Evolutionary conservation across 2,797 vertebrate genomes (phyloP).

Genomic region (Synaphobranchus kaupii): DNA sequence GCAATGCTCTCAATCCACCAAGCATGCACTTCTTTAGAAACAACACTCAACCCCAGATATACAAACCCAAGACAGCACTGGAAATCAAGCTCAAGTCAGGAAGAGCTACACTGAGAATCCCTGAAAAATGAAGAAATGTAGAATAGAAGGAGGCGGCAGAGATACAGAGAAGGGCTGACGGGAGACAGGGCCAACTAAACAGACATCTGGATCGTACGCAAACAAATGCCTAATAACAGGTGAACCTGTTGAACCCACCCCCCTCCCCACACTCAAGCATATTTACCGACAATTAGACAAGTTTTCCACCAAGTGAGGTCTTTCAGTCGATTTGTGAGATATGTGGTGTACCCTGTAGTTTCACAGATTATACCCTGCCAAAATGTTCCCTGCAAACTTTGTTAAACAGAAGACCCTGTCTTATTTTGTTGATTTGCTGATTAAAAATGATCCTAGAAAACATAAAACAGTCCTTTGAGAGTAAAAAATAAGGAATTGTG

Average conservation of each 20-base stretch:
- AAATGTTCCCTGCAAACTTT: neutral
- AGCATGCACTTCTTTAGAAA: neutral
- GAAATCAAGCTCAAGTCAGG: neutral
- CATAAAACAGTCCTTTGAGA: neutral
- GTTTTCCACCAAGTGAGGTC: neutral
- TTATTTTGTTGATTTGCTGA: neutral
- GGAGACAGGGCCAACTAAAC: neutral
- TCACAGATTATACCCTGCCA: slow-evolving; percentile 18
- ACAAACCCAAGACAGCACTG: neutral
- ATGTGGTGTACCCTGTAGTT: slow-evolving; percentile 11
- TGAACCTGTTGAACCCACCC: neutral
- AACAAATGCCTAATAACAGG: neutral
- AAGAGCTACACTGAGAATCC: neutral
- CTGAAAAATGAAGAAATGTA: neutral
- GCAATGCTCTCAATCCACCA: neutral
- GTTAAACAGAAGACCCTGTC: slow-evolving; percentile 5
- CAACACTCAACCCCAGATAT: neutral
- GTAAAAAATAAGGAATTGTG: neutral
- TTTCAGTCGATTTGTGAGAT: slow-evolving; percentile 3
- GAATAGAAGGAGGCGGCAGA: neutral
- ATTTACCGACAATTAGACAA: neutral
- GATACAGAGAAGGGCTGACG: neutral
- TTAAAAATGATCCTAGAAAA: neutral
- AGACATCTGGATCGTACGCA: neutral
- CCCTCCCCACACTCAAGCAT: neutral